Percentiles rank a stretch among this genome's conserved stretches.
Conservation (phyloP, 2,797 vertebrate genomes). For the Ibycter americanus region DNA sequence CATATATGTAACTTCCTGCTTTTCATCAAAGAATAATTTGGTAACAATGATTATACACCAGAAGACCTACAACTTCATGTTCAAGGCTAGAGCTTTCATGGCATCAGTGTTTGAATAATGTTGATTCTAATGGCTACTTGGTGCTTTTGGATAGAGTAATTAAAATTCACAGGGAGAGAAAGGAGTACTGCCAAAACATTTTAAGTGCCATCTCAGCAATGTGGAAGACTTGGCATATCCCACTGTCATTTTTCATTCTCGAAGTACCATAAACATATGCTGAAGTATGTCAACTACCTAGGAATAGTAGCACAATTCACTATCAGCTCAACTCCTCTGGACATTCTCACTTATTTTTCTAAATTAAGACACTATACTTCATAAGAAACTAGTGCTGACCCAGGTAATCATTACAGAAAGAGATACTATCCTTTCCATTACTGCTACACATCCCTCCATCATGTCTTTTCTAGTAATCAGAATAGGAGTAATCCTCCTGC, state of each 20-base stretch:
- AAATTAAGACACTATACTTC: not conserved
- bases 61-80: not conserved
- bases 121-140: not conserved
- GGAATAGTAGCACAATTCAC: not conserved
- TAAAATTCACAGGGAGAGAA: not conserved
- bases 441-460: not conserved
- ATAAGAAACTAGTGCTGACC: not conserved
- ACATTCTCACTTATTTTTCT: not conserved
- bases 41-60: not conserved
- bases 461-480: not conserved
- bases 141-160: not conserved
- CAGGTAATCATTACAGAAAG: not conserved
- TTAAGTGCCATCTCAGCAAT: not conserved
- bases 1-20: not conserved
- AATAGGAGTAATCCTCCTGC: not conserved
- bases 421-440: not conserved
- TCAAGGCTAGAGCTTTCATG: not conserved
- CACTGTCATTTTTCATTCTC: not conserved
- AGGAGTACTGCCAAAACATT: not conserved
- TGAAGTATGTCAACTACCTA: not conserved
- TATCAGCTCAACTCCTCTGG: not conserved
- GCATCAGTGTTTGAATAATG: not conserved
- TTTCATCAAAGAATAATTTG: not conserved
- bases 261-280: not conserved
- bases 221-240: slow-evolving; percentile 9